Evolutionary conservation across 2,888 invertebrate genomes (phyloP), one percentile per base, ranked within the genome.

Genomic region (Philaethria dido): DNA sequence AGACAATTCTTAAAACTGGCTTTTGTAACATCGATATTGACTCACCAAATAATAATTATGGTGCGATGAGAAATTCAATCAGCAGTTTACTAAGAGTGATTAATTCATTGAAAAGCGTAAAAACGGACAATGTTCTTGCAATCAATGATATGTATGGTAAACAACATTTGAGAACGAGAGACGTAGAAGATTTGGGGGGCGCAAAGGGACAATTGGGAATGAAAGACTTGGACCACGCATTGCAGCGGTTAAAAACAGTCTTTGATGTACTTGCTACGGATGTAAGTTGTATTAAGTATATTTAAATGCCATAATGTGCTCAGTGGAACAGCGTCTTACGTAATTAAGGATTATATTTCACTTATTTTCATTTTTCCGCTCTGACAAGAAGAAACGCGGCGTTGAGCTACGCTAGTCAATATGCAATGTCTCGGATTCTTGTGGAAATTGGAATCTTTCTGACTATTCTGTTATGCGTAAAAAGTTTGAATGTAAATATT

Each of bases 1-100:
- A 57, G 57, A 14, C n/a, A 18, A 47, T 6, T 45, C 14, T 20
- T 1, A 18, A 33, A 18, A 18, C 0, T 18, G 13, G 44, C 1
- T 45, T 45, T 11, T 45, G 42, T 29, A 60, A 25, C 3, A 20
- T 11, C n/a, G 16, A 25, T 45, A n/a, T 42, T 42, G 54, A 59
- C 18, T 18, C 36, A 13, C 18, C 29, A 9, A 18, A 45, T 29
- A 60, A 45, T 3, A 45, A 45, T n/a, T 22, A 20, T 22, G 25
- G 50, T 1, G 29, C 29, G 11, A 25, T 52, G 2, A 52, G 9
- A 52, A 52, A 50, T 18, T 45, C 44, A 13, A 29, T 45, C 22
- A 13, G 29, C 13, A 44, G 45, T 45, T 11, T 59, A 44, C 11
- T 45, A 45, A 59, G 29, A 18, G n/a, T 29, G 16, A 29, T 59